These are phyloP conservation scores for Brotula barbata DNA, from an alignment of 2,797 vertebrate genomes.

Conservation along the genomic window DNA sequence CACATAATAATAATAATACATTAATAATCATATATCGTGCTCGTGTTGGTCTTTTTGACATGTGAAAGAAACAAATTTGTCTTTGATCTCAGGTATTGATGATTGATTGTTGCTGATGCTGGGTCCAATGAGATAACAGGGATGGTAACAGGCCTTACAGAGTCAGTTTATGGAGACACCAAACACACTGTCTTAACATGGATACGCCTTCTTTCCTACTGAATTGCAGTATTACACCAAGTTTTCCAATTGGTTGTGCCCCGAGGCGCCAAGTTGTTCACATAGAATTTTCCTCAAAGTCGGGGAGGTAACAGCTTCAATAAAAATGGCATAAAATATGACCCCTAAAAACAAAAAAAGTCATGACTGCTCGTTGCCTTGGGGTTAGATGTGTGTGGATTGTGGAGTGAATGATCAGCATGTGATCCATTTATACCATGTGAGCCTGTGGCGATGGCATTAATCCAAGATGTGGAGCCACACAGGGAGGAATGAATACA, in stretches of 20 bases:
- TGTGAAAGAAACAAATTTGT: neutral
- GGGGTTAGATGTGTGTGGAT: slow-evolving; percentile 20
- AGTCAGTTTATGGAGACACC: neutral
- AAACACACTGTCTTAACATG: too few relatives aligned
- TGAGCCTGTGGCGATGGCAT: slow-evolving; percentile 54
- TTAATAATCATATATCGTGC: too few relatives aligned
- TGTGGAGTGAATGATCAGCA: slow-evolving; percentile 52
- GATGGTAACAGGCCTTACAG: neutral
- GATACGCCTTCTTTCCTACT: too few relatives aligned
- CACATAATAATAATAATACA: too few relatives aligned
- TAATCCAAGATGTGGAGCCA: slow-evolving; percentile 52
- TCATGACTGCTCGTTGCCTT: slow-evolving; percentile 17
- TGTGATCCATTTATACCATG: slow-evolving; percentile 27
- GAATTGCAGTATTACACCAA: too few relatives aligned
- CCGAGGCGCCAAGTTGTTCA: too few relatives aligned
- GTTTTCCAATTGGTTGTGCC: too few relatives aligned
- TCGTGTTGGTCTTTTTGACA: slow-evolving; percentile 11
- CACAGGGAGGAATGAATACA: slow-evolving; percentile 40
- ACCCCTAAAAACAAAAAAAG: slow-evolving; percentile 1
- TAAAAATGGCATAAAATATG: neutral
- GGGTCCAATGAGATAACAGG: neutral
- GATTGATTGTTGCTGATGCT: neutral
- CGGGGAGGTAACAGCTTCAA: neutral
- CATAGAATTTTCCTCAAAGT: neutral
- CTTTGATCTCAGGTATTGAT: neutral